A percentile compares a stretch with the other conserved stretches of the same genome.
Evolutionary conservation across 2,888 invertebrate species (phyloP).

Genomic region (Gandaritis pyraliata): DNA sequence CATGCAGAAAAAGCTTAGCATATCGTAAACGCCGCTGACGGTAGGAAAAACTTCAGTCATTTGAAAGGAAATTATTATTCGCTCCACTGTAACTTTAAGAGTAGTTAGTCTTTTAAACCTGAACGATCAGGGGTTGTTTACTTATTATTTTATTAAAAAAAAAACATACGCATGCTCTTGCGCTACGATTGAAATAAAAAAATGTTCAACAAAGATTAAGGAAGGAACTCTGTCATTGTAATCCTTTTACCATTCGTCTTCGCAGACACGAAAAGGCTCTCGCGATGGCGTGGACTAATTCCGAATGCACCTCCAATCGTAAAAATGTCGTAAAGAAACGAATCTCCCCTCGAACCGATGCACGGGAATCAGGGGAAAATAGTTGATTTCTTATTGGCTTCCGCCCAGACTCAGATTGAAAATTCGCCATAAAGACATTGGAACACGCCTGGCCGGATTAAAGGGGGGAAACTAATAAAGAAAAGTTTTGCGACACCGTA

Average conservation of each 20-base stretch:
- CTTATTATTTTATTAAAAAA: slow-evolving; percentile 29
- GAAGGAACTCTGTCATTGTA: slow-evolving; percentile 65
- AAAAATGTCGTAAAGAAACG: slow-evolving; percentile 83
- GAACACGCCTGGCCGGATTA: slow-evolving; percentile 82
- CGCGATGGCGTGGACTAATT: slow-evolving; percentile 77
- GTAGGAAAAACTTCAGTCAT: slow-evolving; percentile 58
- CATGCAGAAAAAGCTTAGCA: slow-evolving; percentile 53
- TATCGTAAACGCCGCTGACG: slow-evolving; percentile 57
- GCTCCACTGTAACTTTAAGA: slow-evolving; percentile 54
- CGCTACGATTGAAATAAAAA: slow-evolving; percentile 36
- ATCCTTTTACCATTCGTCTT: slow-evolving; percentile 81
- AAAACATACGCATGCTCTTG: slow-evolving; percentile 16
- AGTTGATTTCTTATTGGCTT: slow-evolving; percentile 84
- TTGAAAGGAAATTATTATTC: slow-evolving; percentile 58
- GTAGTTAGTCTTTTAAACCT: slow-evolving; percentile 45
- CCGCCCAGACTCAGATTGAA: slow-evolving; percentile 82
- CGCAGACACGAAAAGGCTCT: slow-evolving; percentile 81
- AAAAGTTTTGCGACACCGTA: slow-evolving; percentile 84
- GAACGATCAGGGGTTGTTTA: slow-evolving; percentile 37
- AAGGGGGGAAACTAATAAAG: slow-evolving; percentile 84
- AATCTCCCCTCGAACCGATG: slow-evolving; percentile 78
- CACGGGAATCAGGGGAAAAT: slow-evolving; percentile 81
- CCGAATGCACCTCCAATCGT: slow-evolving; percentile 84
- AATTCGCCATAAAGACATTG: slow-evolving; percentile 84
- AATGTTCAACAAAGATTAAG: slow-evolving; percentile 35